These are phyloP conservation scores for Stenichneumon culpator DNA, from an alignment of 2,888 invertebrate species.

Conservation along the genomic window DNA sequence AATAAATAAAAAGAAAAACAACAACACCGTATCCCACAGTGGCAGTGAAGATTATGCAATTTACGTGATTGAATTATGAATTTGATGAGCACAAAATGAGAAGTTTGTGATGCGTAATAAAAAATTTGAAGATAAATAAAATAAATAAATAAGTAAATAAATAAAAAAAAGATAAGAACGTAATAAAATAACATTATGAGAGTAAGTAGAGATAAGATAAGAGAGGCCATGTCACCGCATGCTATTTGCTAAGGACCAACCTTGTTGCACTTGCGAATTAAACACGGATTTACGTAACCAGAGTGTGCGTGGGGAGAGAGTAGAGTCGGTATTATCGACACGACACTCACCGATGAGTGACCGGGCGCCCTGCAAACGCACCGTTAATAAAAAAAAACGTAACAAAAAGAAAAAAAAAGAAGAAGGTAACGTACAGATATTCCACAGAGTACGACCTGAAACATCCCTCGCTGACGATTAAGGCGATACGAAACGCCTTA, in stretches of 20 bases:
- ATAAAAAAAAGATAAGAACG: conserved; percentile 71
- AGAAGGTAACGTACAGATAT: conserved; percentile 36
- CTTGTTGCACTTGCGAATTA: conserved; percentile 84
- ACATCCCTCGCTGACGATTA: conserved; percentile 73
- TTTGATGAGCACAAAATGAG: conserved; percentile 11
- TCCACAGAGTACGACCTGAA: conserved; percentile 68
- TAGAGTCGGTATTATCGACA: conserved; percentile 76
- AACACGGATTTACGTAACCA: conserved; percentile 85
- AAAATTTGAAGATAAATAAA: conserved; percentile 65
- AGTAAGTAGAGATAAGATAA: conserved; percentile 71
- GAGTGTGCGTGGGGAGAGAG: conserved; percentile 76
- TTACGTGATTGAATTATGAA: conserved; percentile 31
- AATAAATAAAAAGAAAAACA: conserved; percentile 3
- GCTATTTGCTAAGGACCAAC: conserved; percentile 85
- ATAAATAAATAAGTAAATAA: conserved; percentile 69
- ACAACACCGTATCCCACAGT: conserved; percentile 6
- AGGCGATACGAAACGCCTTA: neutral
- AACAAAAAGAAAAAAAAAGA: conserved; percentile 2
- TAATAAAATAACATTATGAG: conserved; percentile 71
- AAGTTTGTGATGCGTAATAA: conserved; percentile 7
- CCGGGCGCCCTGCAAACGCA: conserved; percentile 85
- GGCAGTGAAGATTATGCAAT: conserved; percentile 23
- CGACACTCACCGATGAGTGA: conserved; percentile 85
- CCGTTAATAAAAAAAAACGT: conserved; percentile 78
- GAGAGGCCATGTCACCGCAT: conserved; percentile 85